Base-by-base conservation (phyloP, 1,140 invertebrate genomes). In the Triops longicaudatus region DNA sequence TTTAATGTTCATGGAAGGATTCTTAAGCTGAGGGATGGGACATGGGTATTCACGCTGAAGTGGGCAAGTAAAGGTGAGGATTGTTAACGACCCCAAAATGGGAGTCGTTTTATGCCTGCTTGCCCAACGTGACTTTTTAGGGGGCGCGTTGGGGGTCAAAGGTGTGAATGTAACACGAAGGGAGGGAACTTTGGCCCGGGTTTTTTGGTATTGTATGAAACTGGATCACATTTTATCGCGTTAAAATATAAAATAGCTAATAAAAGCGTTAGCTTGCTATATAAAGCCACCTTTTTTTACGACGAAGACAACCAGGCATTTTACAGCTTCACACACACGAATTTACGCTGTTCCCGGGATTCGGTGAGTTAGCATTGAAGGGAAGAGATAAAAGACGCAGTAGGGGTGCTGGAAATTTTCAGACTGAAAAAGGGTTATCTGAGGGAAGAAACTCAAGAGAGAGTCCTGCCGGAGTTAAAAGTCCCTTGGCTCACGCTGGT, bases 321-420 rank as follows among this genome's bases (percentile, higher is more conserved):
- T 63, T 63, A 63, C 50, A 63, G 50, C 50, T 63, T 63, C 50
- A 63, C 50, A 63, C 31, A 37, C 50, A n/a, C 50, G 50, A 63
- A 63, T 63, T 63, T 63, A 22, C 50, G 50, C 50, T 63, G 2
- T 63, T 63, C 50, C 50, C 50, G 50, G 50, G 50, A 63, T 5
- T 63, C 22, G 17, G 50, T 17, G 50, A 63, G 50, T 63, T 63
- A 63, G 22, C 50, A 63, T 14, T 22, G 50, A 63, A 22, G 22
- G 6, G 14, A 63, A 63, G 50, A 63, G 14, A 63, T n/a, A 63
- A 63, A 17, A 22, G 17, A 63, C 50, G 9, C 50, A n/a, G 50
- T 17, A n/a, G 50, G 50, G 22, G 50, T 22, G 17, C 50, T 63
- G 17, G 14, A 63, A 63, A 63, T 37, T 37, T 37, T 2, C 31